Evolutionary conservation across 2,888 invertebrate species (phyloP).

Genomic region (Temnothorax unifasciatus): DNA sequence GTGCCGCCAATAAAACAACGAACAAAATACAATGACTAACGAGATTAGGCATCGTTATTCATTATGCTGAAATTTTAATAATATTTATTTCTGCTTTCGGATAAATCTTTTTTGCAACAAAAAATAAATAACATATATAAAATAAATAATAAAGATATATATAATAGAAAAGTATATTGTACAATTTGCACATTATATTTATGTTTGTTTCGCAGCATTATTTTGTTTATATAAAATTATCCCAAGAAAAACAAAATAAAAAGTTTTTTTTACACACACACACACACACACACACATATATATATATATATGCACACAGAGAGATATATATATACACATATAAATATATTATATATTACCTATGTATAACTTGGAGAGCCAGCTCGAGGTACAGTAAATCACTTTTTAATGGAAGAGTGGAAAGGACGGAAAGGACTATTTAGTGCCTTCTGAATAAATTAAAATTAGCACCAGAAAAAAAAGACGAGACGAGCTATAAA

Average conservation of each 20-base stretch:
- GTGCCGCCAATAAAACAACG: conserved; percentile 3
- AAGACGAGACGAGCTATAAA: not conserved
- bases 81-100: not conserved
- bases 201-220: too few species aligned
- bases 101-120: not conserved
- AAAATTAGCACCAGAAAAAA: conserved; percentile 29
- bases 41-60: not conserved
- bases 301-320: too few species aligned
- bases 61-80: not conserved
- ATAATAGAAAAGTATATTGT: not conserved
- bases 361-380: not conserved
- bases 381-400: not conserved
- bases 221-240: not conserved
- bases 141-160: not conserved
- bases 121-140: not conserved
- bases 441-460: not conserved
- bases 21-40: not conserved
- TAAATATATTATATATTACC: not conserved
- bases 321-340: not conserved
- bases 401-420: not conserved
- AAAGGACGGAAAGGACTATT: not conserved
- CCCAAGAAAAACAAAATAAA: not conserved
- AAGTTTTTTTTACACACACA: not conserved
- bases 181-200: too few species aligned
- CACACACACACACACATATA: not conserved